Evolutionary conservation across 1,140 invertebrate species (phyloP).

Genomic region (Ceratitis capitata): DNA sequence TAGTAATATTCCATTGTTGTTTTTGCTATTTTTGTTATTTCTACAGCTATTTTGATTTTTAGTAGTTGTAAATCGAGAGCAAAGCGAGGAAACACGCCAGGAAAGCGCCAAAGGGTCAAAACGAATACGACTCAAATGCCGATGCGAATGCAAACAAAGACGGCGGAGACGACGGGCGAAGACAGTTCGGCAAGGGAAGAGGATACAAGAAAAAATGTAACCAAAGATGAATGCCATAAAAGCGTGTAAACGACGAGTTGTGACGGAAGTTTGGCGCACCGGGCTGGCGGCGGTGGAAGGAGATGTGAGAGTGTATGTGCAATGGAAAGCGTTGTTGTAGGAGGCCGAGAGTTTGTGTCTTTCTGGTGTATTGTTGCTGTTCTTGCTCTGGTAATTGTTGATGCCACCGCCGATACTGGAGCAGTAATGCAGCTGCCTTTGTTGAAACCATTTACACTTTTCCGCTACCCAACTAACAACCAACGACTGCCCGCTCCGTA

Average conservation of each 20-base stretch:
- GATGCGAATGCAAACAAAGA: neutral
- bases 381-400: neutral
- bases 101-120: slow-evolving; percentile 24
- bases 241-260: slow-evolving; percentile 13
- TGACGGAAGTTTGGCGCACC: neutral
- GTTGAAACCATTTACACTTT: neutral
- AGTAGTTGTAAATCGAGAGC: neutral
- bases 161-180: no score
- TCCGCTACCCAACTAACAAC: neutral
- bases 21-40: neutral
- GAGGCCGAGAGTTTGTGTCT: neutral
- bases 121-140: neutral
- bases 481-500: no score
- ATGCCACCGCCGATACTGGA: neutral
- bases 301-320: neutral
- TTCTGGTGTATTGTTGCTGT: neutral
- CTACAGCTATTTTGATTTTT: neutral
- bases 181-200: no score
- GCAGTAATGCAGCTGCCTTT: slow-evolving; percentile 14
- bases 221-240: slow-evolving; percentile 32
- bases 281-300: neutral
- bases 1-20: neutral
- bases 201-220: neutral
- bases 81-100: neutral
- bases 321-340: neutral